Evolutionary conservation across 2,113 vertebrate species (phyloP).

Genomic region (Ia io): DNA sequence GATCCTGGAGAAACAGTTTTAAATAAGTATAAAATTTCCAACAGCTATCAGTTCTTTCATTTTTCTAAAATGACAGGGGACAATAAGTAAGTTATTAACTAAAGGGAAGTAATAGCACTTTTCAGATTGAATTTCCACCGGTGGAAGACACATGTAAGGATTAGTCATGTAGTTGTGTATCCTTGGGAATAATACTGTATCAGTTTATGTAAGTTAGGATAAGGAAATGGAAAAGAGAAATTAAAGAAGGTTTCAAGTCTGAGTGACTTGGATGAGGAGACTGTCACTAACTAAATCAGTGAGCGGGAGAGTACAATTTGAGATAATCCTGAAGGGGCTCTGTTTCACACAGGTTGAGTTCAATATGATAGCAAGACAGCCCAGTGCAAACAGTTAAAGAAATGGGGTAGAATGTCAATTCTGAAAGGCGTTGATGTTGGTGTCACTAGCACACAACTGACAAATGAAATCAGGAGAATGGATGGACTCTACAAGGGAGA

Average conservation of each 20-base stretch:
- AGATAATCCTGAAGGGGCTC: not conserved
- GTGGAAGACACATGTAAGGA: not conserved
- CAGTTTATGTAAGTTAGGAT: not conserved
- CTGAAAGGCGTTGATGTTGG: not conserved
- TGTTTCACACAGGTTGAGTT: not conserved
- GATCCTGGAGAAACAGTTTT: not conserved
- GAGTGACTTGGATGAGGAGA: not conserved
- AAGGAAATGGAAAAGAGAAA: not conserved
- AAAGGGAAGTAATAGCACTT: not conserved
- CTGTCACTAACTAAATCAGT: not conserved
- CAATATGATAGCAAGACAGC: not conserved
- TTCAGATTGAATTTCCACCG: not conserved
- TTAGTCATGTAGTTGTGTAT: not conserved
- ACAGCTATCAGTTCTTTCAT: not conserved
- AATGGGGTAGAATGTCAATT: not conserved
- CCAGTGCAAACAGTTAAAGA: not conserved
- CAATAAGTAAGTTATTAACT: not conserved
- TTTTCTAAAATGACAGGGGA: constrained; percentile 7
- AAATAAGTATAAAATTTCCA: constrained; percentile 10
- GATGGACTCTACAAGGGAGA: not conserved
- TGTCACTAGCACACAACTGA: not conserved
- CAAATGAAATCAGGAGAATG: not conserved
- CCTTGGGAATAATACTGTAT: not conserved
- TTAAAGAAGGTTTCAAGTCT: not conserved
- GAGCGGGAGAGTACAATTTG: not conserved